Conservation (phyloP, 2,797 vertebrate species). For the Scolopax bukidnonensis region DNA sequence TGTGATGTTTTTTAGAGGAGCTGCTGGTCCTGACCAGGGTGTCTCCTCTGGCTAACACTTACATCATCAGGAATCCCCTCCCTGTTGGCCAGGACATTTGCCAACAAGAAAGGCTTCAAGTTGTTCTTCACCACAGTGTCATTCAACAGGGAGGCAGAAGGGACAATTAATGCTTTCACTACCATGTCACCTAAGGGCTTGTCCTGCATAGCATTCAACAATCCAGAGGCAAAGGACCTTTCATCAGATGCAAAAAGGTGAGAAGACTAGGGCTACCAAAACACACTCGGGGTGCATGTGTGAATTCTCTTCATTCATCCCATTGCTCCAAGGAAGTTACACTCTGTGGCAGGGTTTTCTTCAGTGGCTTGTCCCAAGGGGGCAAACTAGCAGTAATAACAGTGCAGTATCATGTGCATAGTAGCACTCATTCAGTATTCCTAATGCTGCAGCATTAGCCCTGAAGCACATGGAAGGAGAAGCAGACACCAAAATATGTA, state of each 20-base stretch:
- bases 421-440: not conserved
- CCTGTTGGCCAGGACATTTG: not conserved
- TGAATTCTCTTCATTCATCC: not conserved
- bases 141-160: not conserved
- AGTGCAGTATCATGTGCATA: too few species aligned
- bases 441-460: not conserved
- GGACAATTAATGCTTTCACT: not conserved
- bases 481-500: not conserved
- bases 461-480: not conserved
- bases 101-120: not conserved
- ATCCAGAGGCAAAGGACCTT: not conserved
- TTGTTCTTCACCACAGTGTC: not conserved
- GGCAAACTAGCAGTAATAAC: not conserved
- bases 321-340: not conserved
- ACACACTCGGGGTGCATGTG: too few species aligned
- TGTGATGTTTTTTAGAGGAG: not conserved
- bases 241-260: not conserved
- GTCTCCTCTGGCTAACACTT: not conserved
- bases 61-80: not conserved
- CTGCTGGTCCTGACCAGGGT: not conserved
- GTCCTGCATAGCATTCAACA: not conserved
- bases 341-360: not conserved
- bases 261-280: not conserved
- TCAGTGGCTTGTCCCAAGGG: not conserved
- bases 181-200: not conserved